These are phyloP conservation scores for Pachycephala philippinensis DNA, from an alignment of 2,113 vertebrate genomes.

Conservation along the genomic window DNA sequence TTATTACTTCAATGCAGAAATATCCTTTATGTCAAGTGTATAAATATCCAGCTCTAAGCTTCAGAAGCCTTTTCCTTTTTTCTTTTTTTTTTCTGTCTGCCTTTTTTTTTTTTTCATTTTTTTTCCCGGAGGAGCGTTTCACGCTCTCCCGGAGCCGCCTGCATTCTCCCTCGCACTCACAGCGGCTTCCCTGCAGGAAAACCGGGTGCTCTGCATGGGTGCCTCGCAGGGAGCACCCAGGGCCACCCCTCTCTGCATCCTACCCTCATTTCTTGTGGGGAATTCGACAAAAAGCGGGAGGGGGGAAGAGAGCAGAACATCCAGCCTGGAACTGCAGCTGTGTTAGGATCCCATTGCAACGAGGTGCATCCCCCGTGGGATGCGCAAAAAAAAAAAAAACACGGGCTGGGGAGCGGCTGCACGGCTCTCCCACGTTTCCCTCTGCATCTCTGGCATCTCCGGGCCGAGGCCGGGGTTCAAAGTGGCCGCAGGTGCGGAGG, in stretches of 20 bases:
- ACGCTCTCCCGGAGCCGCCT: background rate
- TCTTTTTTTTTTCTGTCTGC: background rate
- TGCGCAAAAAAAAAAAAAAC: background rate
- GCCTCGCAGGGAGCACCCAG: background rate
- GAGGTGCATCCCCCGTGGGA: fast-evolving
- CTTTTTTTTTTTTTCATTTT: background rate
- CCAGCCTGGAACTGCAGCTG: fast-evolving
- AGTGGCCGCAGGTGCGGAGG: background rate
- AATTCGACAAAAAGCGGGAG: background rate
- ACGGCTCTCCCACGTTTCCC: background rate
- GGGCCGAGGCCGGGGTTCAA: background rate
- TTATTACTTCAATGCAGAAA: conserved; percentile 68
- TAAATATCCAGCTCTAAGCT: conserved; percentile 63
- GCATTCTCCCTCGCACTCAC: fast-evolving
- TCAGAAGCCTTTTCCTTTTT: conserved; percentile 40
- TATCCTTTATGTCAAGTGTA: conserved; percentile 65
- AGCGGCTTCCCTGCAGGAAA: background rate
- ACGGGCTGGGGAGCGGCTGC: background rate
- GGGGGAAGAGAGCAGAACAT: background rate
- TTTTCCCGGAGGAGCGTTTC: background rate
- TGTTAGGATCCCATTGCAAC: fast-evolving
- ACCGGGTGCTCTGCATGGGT: background rate
- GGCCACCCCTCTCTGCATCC: background rate
- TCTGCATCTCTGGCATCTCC: background rate
- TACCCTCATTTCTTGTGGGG: background rate